Evolutionary conservation across 2,113 vertebrate species (phyloP).

Genomic region (Tachycineta bicolor): DNA sequence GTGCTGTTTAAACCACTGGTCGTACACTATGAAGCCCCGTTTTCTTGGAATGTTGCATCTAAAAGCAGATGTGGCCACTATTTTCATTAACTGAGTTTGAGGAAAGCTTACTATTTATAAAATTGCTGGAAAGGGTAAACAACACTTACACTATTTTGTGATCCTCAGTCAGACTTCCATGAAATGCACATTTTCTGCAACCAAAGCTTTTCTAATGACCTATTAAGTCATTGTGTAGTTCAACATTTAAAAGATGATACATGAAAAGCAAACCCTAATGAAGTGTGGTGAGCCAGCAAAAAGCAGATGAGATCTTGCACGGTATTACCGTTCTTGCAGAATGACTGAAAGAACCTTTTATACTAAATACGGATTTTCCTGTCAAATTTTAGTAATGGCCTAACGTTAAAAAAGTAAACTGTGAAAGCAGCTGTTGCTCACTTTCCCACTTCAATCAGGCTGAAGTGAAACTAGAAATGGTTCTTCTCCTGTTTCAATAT

Average conservation of each 20-base stretch:
- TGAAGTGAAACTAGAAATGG: background rate
- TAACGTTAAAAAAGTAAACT: background rate
- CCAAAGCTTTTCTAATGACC: background rate
- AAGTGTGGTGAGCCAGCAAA: background rate
- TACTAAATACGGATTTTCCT: background rate
- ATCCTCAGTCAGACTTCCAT: background rate
- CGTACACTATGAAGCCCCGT: background rate
- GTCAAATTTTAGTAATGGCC: background rate
- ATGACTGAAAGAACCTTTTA: slow-evolving; percentile 20
- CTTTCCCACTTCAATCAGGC: background rate
- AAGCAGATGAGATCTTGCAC: background rate
- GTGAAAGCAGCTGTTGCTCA: background rate
- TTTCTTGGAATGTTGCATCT: background rate
- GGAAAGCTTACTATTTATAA: background rate
- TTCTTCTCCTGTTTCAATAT: background rate
- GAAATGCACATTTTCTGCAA: background rate
- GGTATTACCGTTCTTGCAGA: background rate
- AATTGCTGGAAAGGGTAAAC: background rate
- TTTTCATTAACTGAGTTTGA: background rate
- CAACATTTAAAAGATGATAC: background rate
- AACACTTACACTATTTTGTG: background rate
- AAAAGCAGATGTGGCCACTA: background rate
- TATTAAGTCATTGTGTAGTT: background rate
- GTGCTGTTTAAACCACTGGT: background rate
- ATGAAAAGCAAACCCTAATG: background rate